Base-by-base conservation (phyloP, 2,113 vertebrate genomes). In the Thryonomys swinderianus region DNA sequence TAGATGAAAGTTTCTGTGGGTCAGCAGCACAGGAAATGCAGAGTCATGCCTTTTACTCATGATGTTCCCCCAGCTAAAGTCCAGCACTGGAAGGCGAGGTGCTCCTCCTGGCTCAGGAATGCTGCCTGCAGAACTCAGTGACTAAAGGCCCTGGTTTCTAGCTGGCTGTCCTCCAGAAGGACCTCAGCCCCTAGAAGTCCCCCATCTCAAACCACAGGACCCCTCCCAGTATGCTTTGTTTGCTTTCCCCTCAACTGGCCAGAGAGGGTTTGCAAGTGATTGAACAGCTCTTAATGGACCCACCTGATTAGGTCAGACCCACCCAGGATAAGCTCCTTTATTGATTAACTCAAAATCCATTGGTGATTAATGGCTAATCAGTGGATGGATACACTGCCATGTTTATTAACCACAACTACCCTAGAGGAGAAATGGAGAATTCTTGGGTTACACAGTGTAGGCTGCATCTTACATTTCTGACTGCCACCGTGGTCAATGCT, bases 191-290 rank as follows among this genome's bases (percentile, higher is more conserved):
- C 64, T 66, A 40, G 8, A 92, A 53, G 30, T 6, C 14, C 21
- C 23, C 18, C 23, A 6, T 21, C 17, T 1, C 73, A 6, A 88
- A 42, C 9, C n/a, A 40, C 1, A 0, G 6, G 37, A 9, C 4
- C 4, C 37, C 5, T 10, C 6, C 40, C 8, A 0, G 21, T 5
- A 67, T 32, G 20, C 7, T 34, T 21, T 40, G 14, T 20, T 81
- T 85, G 37, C 14, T 93, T 84, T 40, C 69, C 84, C 85, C 59
- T 73, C 55, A 83, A 59, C 7, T 20, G 59, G 14, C 0, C 27
- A 8, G 2, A 67, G 5, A 94, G 3, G 5, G 20, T 71, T 12
- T 61, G 62, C 48, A n/a, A 21, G 8, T 45, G 14, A 16, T 10
- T 69, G 18, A 66, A 12, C n/a, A 69, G 57, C 37, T 76, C 57